Conservation (phyloP, 2,888 invertebrate species). For the Sturmia bella region DNA sequence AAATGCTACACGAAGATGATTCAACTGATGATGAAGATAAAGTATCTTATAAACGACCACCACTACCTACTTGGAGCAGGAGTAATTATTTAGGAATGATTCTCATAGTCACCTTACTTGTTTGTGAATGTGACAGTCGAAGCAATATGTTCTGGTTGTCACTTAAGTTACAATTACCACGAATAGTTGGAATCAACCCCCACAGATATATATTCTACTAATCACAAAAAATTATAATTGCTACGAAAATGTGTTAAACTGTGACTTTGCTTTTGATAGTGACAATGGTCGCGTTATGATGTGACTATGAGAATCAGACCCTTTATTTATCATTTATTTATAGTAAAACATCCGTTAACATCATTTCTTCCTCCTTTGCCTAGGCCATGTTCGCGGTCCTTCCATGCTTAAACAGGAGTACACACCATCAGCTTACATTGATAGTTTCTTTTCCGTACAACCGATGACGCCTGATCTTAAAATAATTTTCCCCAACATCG, state of each 20-base stretch:
- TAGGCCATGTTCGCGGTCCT: conserved; percentile 81
- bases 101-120: too few relatives aligned
- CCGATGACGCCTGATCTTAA: conserved; percentile 86
- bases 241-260: too few relatives aligned
- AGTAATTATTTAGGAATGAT: conserved; percentile 81
- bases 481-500: conserved; percentile 87
- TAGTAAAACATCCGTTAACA: background rate
- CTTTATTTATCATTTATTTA: background rate
- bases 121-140: too few relatives aligned
- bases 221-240: too few relatives aligned
- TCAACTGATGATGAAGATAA: conserved; percentile 82
- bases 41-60: conserved; percentile 76
- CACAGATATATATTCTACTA: too few relatives aligned
- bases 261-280: too few relatives aligned
- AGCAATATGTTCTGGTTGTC: too few relatives aligned
- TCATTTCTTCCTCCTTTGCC: background rate
- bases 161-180: too few relatives aligned
- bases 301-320: too few relatives aligned
- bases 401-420: conserved; percentile 82
- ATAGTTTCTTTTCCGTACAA: conserved; percentile 85
- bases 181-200: too few relatives aligned
- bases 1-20: conserved; percentile 81
- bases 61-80: conserved; percentile 82
- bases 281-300: too few relatives aligned
- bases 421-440: conserved; percentile 82